Base-by-base conservation (phyloP, 2,888 invertebrate species). In the Cosmia pyralina region DNA sequence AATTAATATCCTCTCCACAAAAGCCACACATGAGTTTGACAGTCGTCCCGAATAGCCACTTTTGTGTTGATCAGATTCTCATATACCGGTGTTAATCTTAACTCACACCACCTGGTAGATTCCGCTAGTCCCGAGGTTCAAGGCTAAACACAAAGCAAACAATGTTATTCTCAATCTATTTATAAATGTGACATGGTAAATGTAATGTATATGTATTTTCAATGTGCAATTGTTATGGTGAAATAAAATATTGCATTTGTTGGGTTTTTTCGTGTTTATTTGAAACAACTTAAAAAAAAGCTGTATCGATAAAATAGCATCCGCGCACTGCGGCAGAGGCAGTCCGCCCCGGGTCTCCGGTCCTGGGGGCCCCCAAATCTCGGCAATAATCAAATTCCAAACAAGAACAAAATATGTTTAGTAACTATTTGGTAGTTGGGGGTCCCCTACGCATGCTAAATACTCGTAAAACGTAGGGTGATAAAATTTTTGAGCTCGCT, bases 221-320 rank as follows among this genome's bases (percentile, higher is more conserved):
- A 63, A 66, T 77, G 69, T 75, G 63, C 72, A 69, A 67, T 68
- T 81, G 19, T 84, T 75, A 75, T 84, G 83, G 78, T 85, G 79
- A 81, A 87, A 83, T 88, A 87, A 88, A 88, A 81, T 77, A 81
- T 83, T 85, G 82, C 75, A 87, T 88, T 90, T 90, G 85, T 89
- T 91, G 90, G 88, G 67, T 52, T 44, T 85, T 85, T 62, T 73
- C 1, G 59, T 64, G 55, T 79, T 68, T 81, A 69, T 73, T 8
- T 34, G 4, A 62, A 22, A 19, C 6, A 10, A 46, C 15, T 13
- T 15, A 3, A 50, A 50, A 19, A 38, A 38, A 38, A 4, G 6
- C 4, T 38, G 6, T 38, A 38, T 38, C 4, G 38, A 38, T 5
- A 38, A 38, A 38, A 38, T 38, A 38, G 38, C 38, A 38, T 38